These are phyloP conservation scores for Myotis pilosus DNA, from an alignment of 2,797 vertebrate genomes.

Conservation along the genomic window DNA sequence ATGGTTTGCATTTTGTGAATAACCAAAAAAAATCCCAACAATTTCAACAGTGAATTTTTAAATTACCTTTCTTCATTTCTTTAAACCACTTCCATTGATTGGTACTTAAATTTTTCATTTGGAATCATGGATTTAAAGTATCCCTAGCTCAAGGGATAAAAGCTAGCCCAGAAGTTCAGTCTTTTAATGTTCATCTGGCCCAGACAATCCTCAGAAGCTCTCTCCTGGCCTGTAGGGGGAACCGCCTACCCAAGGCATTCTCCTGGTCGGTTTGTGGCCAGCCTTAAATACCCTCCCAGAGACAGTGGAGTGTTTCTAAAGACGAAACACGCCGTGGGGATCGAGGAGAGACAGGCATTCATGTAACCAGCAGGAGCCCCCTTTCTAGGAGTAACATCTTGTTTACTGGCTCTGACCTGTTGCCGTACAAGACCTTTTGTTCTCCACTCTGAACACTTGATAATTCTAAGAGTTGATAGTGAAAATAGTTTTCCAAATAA, in stretches of 20 bases:
- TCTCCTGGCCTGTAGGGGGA: neutral
- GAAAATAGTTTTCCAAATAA: conserved; percentile 41
- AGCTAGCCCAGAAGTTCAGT: conserved; percentile 33
- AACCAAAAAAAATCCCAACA: neutral
- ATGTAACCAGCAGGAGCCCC: neutral
- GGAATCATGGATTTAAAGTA: conserved; percentile 68
- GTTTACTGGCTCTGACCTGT: neutral
- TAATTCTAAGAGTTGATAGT: neutral
- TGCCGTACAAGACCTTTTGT: conserved; percentile 7
- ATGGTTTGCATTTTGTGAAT: no score
- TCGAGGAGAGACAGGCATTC: neutral
- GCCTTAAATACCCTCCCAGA: conserved; percentile 54
- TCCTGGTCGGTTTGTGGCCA: conserved; percentile 63
- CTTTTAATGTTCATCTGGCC: neutral
- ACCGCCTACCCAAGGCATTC: neutral
- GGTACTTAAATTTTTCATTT: conserved; percentile 55
- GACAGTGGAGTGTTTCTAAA: conserved; percentile 42
- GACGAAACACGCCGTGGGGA: neutral
- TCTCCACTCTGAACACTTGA: neutral
- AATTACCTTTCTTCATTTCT: conserved; percentile 49
- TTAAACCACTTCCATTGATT: conserved; percentile 22
- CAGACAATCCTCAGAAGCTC: neutral
- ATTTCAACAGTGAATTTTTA: conserved; percentile 32
- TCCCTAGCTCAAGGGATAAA: conserved; percentile 48
- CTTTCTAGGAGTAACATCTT: neutral